Evolutionary conservation across 2,888 invertebrate species (phyloP), one percentile per base, ranked within the genome.

Genomic region (Ectropis crepuscularia): DNA sequence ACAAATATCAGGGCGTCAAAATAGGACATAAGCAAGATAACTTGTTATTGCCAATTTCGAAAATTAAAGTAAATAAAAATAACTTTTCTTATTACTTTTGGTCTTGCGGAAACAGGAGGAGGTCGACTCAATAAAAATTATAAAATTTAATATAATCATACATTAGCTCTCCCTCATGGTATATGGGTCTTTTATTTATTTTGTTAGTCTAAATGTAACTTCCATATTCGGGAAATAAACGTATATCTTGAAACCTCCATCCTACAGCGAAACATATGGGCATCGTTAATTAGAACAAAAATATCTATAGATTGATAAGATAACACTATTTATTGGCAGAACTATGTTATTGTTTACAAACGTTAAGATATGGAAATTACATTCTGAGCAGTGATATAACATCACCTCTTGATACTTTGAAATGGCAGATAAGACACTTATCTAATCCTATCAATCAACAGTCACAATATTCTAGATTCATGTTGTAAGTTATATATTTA

Each of bases 21-120:
- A 85, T 74, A 83, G 84, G 82, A 76, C 78, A 75, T 71, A 83
- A 82, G 80, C 80, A 73, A 79, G 75, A 76, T 69, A 78, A 74
- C 72, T 57, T 42, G 28, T 61, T 57, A 70, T 51, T 57, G 61
- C 69, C 62, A 70, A 74, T 71, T 61, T 64, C 8, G 57, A 65
- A 74, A 77, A 71, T 69, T 76, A 74, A 79, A 75, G 39, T 78
- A 75, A 80, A 77, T 72, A 73, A 74, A 79, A 79, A 79, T 69
- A 74, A 78, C 76, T 70, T 70, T 78, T 68, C 68, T 68, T 68
- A 69, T 67, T 69, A 69, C 73, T 74, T 80, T 80, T 79, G 79
- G 79, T 83, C 78, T 77, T 83, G 86, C 83, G 89, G 86, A 88
- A 91, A 92, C 92, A 92, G 92, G 92, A 89, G 92, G 92, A 92